Base-by-base conservation (phyloP, 2,113 vertebrate genomes). In the Myotis brandtii region DNA sequence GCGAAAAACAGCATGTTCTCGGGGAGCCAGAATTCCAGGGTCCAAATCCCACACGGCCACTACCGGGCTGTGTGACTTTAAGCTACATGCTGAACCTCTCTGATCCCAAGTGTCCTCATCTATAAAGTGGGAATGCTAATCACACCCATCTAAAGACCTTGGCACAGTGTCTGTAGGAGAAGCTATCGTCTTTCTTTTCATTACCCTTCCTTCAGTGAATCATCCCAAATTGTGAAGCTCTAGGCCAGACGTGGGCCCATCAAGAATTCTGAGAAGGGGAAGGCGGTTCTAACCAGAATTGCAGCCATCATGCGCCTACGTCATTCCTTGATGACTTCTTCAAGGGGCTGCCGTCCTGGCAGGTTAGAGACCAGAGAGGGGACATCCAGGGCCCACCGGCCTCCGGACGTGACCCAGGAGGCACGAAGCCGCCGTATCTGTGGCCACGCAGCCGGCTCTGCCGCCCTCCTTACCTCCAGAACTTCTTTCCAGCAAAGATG, bases 401-500 rank as follows among this genome's bases (percentile, higher is more conserved):
- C 46, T 43, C 46, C 6, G 5, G 27, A 64, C 43, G 14, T 48
- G 25, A 46, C 32, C 34, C 21, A 27, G 30, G 88, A 70, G 64
- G 32, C 67, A 5, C 1, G 48, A 12, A 27, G 37, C 66, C 21
- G 2, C 13, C 20, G 12, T 48, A 34, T 20, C 62, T 16, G 0
- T 5, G 9, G 3, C 2, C 20, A 17, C 0, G 1, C 1, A 32
- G 12, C 32, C 0, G 1, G 34, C 21, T 6, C 11, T 4, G 6
- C n/a, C 0, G 12, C 25, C 11, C 0, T 27, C 34, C 97, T 99
- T 98, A 99, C 99, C 99, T 99, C 99, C 99, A 99, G 98, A 99
- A 99, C 97, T 99, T 99, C 97, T 99, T 99, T 84, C 99, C 99
- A 17, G 99, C 96, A 92, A 99, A 99, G 94, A 99, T 98, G 95